A percentile compares a stretch with the other conserved stretches of the same genome.
These are phyloP conservation scores for Tinamus major DNA, from an alignment of 2,797 vertebrate genomes.

Conservation along the genomic window DNA sequence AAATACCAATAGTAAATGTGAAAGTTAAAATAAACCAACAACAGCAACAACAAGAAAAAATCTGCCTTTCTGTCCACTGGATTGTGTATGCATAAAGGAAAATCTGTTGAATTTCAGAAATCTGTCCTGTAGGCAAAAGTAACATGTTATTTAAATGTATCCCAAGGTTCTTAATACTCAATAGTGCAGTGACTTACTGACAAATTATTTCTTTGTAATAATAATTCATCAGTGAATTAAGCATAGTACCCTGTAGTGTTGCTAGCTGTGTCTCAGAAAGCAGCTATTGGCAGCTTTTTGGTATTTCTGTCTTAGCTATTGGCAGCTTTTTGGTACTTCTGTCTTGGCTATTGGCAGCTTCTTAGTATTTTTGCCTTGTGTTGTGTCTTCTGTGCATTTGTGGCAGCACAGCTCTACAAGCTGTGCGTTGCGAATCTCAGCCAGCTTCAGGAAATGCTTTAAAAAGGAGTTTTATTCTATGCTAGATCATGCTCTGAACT, in stretches of 20 bases:
- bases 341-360: not conserved
- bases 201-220: not conserved
- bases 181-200: not conserved
- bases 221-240: not conserved
- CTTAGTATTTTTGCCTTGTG: not conserved
- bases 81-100: not conserved
- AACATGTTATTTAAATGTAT: not conserved
- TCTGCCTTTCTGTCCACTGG: not conserved
- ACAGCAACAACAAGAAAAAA: not conserved
- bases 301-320: not conserved
- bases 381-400: not conserved
- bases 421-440: not conserved
- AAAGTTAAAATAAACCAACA: not conserved
- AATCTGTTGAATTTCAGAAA: not conserved
- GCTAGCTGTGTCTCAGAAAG: not conserved
- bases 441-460: not conserved
- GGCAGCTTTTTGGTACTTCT: not conserved
- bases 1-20: not conserved
- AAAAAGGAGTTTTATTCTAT: not conserved
- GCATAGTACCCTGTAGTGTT: not conserved
- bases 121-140: not conserved
- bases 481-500: not conserved
- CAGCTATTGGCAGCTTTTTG: not conserved
- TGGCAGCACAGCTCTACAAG: not conserved
- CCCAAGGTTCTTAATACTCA: rapidly evolving